Base-by-base conservation (phyloP, 2,113 vertebrate genomes). In the Sylvia atricapilla region DNA sequence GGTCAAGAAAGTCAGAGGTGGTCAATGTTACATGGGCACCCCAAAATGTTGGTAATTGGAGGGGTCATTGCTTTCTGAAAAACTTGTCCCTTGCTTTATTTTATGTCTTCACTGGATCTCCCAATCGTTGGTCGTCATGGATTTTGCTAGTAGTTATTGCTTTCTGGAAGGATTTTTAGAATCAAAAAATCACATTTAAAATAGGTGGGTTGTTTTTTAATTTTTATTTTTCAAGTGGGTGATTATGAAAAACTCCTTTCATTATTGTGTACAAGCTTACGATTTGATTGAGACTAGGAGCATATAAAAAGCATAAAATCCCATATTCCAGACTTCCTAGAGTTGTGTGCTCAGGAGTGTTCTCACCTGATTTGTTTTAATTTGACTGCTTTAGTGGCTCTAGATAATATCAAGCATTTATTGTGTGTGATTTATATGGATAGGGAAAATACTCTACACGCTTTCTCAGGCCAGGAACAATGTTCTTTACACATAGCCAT, bases 391-490 rank as follows among this genome's bases (percentile, higher is more conserved):
- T 73, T 92, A 55, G 10, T 53, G 63, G 67, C 41, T 68, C 33
- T 77, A 95, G 88, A 84, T 92, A 55, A 76, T 74, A 91, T 70
- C 88, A 95, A 74, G 37, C 4, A 1, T 59, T 94, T 85, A 77
- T 50, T 70, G 24, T 49, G 25, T 80, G 67, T 84, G 83, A 72
- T 95, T 96, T 90, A 75, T 83, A 35, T 46, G 72, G 33, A 28
- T 69, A 78, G 63, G 64, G 35, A 93, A 93, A 93, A 63, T 24
- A 21, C 30, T 39, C 2, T n/a, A 75, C 20, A 24, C 47, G 47
- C n/a, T 83, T 94, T 86, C 39, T 90, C 68, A 46, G 70, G 58
- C n/a, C 23, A 33, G 64, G 56, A 94, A 74, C 78, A 79, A 75
- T 70, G 64, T 84, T 88, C 47, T 80, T 88, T 81, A 28, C 64